Base-by-base conservation (phyloP, 2,888 invertebrate species). In the Polyploca ridens region DNA sequence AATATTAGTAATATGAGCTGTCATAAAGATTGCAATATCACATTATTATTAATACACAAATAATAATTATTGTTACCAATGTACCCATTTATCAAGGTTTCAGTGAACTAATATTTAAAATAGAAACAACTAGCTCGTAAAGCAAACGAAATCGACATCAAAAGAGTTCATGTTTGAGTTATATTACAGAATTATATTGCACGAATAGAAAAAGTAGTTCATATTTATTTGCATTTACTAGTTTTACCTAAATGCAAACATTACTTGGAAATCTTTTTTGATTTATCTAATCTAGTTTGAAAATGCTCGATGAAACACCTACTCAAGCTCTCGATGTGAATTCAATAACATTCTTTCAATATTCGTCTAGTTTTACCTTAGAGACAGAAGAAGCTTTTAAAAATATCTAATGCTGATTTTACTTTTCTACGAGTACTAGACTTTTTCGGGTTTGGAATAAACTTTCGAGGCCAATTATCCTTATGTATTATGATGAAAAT, bases 81-180 rank as follows among this genome's bases (percentile, higher is more conserved):
- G 10, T 38, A 38, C 38, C 3, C 8, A 10, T 38, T 38, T 38
- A 10, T 38, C 41, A 41, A 41, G 13, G 41, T 41, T 54, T 19
- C 19, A 19, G 5, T 54, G 54, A 54, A 54, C 19, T 54, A 19
- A 19, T 54, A 19, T 19, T 54, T 54, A 19, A 54, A 54, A 54
- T 54, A 54, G 19, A 54, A 54, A 54, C 19, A n/a, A 54, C 13
- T 19, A n/a, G 54, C 54, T 54, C 54, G 54, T 54, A 19, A 54
- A 19, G 19, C 19, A 54, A 54, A 54, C 54, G n/a, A 54, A 10
- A 19, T 54, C 49, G 49, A 19, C 54, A 54, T 54, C 19, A 54
- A 54, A 54, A 19, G 54, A 41, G 54, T 54, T 46, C 10, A 54
- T 54, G 54, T 54, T 54, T 54, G 54, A 54, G 54, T 54, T 10